phyloP scores from a whole-genome alignment of 37 sponge, comb jelly and placozoan genomes.

The Crambe crambe region DNA sequence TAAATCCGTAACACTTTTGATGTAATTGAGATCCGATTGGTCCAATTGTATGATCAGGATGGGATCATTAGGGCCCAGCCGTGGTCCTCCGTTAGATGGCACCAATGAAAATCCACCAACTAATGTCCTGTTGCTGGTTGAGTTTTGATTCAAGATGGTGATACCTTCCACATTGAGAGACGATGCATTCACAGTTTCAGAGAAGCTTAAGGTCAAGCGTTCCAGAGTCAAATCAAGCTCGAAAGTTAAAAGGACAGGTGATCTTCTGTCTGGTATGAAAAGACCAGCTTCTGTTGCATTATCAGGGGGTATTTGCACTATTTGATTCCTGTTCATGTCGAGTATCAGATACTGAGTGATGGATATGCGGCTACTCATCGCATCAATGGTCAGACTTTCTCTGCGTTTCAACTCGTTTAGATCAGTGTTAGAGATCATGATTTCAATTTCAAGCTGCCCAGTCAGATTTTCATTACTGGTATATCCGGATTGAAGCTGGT shows the following conservation, averaged over 20 bases:
- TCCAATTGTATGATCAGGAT: constrained; percentile 53
- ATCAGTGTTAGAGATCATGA: constrained; percentile 72
- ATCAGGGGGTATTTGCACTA: constrained; percentile 36
- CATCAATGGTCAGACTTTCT: constrained; percentile 45
- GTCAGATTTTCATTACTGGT: constrained; percentile 35
- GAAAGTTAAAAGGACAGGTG: constrained; percentile 58
- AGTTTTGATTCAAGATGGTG: constrained; percentile 44
- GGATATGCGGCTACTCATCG: constrained; percentile 49
- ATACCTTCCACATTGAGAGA: constrained; percentile 57
- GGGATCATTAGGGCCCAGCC: constrained; percentile 62
- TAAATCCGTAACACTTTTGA: constrained; percentile 60
- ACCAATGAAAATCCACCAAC: constrained; percentile 43
- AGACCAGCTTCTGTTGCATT: constrained; percentile 24
- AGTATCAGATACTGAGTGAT: constrained; percentile 52
- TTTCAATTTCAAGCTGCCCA: constrained; percentile 57
- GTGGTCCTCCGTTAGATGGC: constrained; percentile 46
- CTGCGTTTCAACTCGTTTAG: constrained; percentile 89
- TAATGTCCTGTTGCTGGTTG: constrained; percentile 26
- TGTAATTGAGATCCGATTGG: constrained; percentile 72
- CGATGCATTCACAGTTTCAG: constrained; percentile 81
- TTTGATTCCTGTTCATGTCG: constrained; percentile 86
- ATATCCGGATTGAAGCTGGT: constrained; percentile 48
- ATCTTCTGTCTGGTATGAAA: constrained; percentile 51
- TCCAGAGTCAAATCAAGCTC: constrained; percentile 73
- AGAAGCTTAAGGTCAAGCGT: constrained; percentile 67